Evolutionary conservation across 2,888 invertebrate species (phyloP).

Genomic region (Sesamia inferens): DNA sequence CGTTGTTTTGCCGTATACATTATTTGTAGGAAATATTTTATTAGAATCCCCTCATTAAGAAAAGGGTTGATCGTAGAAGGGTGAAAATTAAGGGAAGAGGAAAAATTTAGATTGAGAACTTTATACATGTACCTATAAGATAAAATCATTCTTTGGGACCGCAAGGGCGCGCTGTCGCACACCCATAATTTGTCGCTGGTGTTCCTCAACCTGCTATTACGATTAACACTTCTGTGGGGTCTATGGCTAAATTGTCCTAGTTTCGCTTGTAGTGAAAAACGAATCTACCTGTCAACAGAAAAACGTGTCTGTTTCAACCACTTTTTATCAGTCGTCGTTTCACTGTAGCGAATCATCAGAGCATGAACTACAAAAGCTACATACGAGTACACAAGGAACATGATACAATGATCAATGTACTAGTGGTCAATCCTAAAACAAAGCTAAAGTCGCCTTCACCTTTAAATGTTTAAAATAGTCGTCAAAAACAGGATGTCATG

Average conservation of each 20-base stretch:
- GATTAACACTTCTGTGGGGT: neutral
- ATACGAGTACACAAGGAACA: neutral
- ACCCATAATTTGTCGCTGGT: neutral
- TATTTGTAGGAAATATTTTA: no score
- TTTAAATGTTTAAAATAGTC: conserved; percentile 21
- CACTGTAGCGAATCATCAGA: neutral
- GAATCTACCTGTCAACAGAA: conserved; percentile 5
- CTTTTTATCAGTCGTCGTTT: conserved; percentile 4
- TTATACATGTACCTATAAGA: no score
- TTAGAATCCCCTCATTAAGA: no score
- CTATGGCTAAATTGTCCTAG: neutral
- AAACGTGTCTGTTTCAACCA: neutral
- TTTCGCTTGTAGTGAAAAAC: neutral
- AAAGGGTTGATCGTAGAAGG: no score
- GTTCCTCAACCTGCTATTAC: neutral
- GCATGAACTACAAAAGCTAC: neutral
- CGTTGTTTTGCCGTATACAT: no score
- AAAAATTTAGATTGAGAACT: no score
- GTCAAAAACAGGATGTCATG: conserved; percentile 51
- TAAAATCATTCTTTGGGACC: neutral
- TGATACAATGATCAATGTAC: neutral
- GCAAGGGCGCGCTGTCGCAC: neutral
- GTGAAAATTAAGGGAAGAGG: no score
- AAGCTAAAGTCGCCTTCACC: conserved; percentile 23
- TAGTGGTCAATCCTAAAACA: conserved; percentile 16